Conservation (phyloP, 1,140 invertebrate genomes). For the Nasonia longicornis region DNA sequence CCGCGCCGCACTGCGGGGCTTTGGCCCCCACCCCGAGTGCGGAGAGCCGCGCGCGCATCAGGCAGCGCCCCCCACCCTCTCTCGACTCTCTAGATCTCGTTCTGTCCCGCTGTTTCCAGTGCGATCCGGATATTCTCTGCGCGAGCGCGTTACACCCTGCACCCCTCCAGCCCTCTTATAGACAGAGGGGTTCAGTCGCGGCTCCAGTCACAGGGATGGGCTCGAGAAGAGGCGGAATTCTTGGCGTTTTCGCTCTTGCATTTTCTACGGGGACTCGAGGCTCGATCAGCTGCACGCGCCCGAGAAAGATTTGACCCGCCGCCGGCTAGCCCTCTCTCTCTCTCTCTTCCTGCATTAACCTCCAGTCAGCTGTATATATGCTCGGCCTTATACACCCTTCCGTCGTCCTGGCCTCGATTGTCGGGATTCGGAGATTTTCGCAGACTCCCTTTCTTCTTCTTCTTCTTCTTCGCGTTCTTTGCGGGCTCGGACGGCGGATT, state of each 20-base stretch:
- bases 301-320: not conserved
- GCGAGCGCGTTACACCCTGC: conserved; percentile 31
- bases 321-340: not conserved
- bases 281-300: not conserved
- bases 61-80: not conserved
- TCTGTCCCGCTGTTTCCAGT: conserved; percentile 38
- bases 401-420: not conserved
- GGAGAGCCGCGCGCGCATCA: conserved; percentile 28
- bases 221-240: not conserved
- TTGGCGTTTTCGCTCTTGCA: not conserved
- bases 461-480: not conserved
- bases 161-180: not conserved
- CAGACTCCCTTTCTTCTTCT: not conserved
- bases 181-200: not conserved
- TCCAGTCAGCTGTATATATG: not conserved
- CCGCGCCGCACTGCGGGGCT: conserved; percentile 70
- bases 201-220: not conserved
- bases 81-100: not conserved
- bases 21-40: conserved; percentile 58
- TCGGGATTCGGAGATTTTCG: not conserved
- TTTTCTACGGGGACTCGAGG: not conserved
- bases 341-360: conserved; percentile 14
- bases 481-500: not conserved
- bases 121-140: conserved; percentile 35
- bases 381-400: too few relatives aligned